Conservation (phyloP, 2,113 vertebrate species). For the Hyaena hyaena region DNA sequence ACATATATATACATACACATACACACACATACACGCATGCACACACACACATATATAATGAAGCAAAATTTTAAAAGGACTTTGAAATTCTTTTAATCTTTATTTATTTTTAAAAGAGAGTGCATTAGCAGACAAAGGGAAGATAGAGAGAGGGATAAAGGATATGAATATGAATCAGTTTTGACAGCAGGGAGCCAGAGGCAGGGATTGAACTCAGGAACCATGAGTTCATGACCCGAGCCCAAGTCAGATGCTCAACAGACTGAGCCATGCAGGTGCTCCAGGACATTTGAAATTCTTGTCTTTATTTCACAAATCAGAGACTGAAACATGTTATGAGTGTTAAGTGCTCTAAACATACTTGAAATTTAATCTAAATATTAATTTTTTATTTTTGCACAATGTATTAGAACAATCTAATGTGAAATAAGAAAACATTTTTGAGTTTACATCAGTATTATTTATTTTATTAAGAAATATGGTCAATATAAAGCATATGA, state of each 20-base stretch:
- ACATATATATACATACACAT: too few relatives aligned
- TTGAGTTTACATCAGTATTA: not conserved
- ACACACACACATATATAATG: not conserved
- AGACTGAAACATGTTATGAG: not conserved
- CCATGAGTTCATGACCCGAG: too few relatives aligned
- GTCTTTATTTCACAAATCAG: not conserved
- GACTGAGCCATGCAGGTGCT: too few relatives aligned
- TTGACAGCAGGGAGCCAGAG: too few relatives aligned
- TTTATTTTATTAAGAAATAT: not conserved
- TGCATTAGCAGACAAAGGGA: too few relatives aligned
- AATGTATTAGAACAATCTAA: not conserved
- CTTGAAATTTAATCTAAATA: not conserved
- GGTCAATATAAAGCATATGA: not conserved
- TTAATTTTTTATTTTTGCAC: not conserved
- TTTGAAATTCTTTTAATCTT: not conserved
- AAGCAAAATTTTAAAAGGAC: not conserved
- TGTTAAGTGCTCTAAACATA: not conserved
- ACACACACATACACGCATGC: too few relatives aligned
- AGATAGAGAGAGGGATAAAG: too few relatives aligned
- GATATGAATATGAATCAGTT: too few relatives aligned
- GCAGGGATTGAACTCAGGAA: too few relatives aligned
- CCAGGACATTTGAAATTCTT: not conserved
- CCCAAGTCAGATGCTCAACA: too few relatives aligned
- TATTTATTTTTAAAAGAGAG: too few relatives aligned
- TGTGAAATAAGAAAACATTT: not conserved